Conservation (phyloP, 2,797 vertebrate genomes). For the Manis javanica region DNA sequence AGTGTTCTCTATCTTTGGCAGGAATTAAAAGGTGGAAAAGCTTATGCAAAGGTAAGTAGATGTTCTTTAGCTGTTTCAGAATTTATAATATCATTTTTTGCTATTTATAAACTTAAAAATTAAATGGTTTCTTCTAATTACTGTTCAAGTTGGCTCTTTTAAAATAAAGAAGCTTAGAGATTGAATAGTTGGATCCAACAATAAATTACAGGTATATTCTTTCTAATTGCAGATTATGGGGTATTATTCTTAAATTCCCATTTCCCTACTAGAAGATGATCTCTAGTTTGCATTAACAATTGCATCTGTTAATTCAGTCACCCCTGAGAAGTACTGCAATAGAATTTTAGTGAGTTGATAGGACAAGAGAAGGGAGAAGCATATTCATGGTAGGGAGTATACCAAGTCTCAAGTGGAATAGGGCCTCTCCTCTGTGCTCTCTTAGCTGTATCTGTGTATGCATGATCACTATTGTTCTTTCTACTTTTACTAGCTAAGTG, state of each 20-base stretch:
- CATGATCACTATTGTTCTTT: neutral
- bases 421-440: neutral
- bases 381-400: too few species aligned
- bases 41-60: constrained; percentile 95
- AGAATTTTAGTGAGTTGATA: too few species aligned
- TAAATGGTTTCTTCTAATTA: constrained; percentile 23
- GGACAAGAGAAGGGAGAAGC: too few species aligned
- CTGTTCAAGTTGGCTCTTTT: neutral
- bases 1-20: constrained; percentile 82
- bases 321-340: neutral
- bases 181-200: neutral
- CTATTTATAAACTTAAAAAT: constrained; percentile 23
- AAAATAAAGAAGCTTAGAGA: constrained; percentile 27
- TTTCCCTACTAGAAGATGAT: neutral
- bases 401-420: neutral
- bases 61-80: constrained; percentile 51
- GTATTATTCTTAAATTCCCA: constrained; percentile 3
- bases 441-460: neutral
- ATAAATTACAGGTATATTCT: neutral
- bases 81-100: neutral
- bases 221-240: constrained; percentile 3
- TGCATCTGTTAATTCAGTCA: neutral
- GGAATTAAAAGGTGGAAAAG: constrained; percentile 98
- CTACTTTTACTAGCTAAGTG: neutral
- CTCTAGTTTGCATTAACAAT: neutral